Evolutionary conservation across 2,113 vertebrate species (phyloP), one percentile per base, ranked within the genome.

Genomic region (Sylvietta virens): DNA sequence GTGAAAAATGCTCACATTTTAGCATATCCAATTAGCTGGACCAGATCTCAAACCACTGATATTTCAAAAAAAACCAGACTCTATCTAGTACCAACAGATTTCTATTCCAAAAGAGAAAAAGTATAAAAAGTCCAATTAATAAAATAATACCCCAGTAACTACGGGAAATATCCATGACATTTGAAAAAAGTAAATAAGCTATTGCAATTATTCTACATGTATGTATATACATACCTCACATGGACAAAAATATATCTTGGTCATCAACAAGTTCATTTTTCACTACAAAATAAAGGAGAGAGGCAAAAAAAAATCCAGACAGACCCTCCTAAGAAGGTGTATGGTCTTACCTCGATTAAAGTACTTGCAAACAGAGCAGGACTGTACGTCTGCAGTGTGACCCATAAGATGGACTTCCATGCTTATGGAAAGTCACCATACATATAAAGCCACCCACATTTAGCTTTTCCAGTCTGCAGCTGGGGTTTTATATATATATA

Each of bases 341-440:
- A 27, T 28, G 31, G n/a, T 31, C 39, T 35, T 57, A 39, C 13
- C 27, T 27, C 30, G 14, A 44, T 72, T 48, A 60, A 51, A 74
- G 31, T 11, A 62, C 31, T 45, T 28, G 35, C 74, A n/a, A 70
- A 61, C 22, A 84, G 54, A 57, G 51, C 20, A 53, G 19, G 30
- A 50, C 40, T 67, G 15, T 13, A 87, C 0, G 9, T 79, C 33
- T 30, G 42, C 35, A 79, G 22, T 3, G 22, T 30, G 35, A 27
- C 11, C 42, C 2, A 0, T 15, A 56, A 37, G 15, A 69, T 5
- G 30, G 71, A 69, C 39, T 62, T 1, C 0, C 6, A 47, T 7
- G 15, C 33, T 30, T 9, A 37, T 14, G 28, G 48, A 44, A 88
- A 64, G n/a, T 21, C 50, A 54, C 26, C 13, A 24, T 1, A 21